A percentile compares a stretch with the other conserved stretches of the same genome.
Evolutionary conservation across 2,113 vertebrate species (phyloP).

Genomic region (Pao palembangensis): DNA sequence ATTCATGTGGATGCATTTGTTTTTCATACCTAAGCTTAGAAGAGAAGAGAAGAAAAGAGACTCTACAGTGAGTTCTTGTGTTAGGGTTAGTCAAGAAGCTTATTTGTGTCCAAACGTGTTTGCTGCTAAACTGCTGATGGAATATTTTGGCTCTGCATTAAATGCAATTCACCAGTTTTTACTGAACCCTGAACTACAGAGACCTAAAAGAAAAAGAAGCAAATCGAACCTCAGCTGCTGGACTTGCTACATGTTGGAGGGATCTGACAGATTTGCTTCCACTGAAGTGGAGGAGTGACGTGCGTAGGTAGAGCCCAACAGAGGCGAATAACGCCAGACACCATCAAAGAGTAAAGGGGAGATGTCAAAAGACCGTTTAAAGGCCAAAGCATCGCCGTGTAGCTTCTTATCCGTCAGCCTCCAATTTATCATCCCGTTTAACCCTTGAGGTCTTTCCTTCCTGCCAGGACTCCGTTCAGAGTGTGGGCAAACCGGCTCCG

Average conservation of each 20-base stretch:
- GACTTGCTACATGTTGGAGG: constrained; percentile 12
- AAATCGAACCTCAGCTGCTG: constrained; percentile 3
- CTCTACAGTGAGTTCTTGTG: too few species aligned
- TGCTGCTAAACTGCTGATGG: not conserved
- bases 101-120: too few species aligned
- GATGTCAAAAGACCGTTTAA: constrained; percentile 20
- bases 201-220: not conserved
- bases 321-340: not conserved
- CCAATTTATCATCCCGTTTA: not conserved
- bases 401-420: not conserved
- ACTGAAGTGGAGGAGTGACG: constrained; percentile 18
- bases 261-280: constrained; percentile 7
- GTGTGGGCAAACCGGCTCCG: constrained; percentile 1
- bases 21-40: too few species aligned
- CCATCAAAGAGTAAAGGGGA: constrained; percentile 7
- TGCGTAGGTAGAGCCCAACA: constrained; percentile 29
- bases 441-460: not conserved
- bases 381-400: constrained; percentile 5
- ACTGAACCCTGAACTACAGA: not conserved
- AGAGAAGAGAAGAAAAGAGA: too few species aligned
- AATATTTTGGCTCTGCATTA: not conserved
- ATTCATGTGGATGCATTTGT: too few species aligned
- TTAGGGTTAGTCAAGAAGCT: too few species aligned
- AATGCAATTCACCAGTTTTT: not conserved
- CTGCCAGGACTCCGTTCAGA: not conserved